Base-by-base conservation (phyloP, 2,888 invertebrate species). In the Syritta pipiens region DNA sequence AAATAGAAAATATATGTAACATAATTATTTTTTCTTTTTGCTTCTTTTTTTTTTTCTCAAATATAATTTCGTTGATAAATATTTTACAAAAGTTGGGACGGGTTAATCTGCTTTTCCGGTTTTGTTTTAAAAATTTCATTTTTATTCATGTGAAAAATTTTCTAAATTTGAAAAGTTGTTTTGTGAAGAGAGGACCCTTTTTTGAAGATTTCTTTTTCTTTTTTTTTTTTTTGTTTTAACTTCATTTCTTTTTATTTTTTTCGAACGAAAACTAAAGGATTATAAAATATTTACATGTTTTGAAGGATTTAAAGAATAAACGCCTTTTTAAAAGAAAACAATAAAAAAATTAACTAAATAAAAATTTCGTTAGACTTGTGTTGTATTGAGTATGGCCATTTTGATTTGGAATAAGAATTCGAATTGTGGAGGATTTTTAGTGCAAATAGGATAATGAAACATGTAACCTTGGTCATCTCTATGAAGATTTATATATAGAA, bases 21-120 rank as follows among this genome's bases (percentile, higher is more conserved):
- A 42, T 68, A 32, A 74, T 55, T 75, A 63, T 32, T 46, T 55
- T 67, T 81, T 19, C 28, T 17, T 63, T 79, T 60, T 53, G 24
- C 20, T 44, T 57, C 30, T 44, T n/a, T 65, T 22, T 69, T 49
- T n/a, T 71, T 81, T 77, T 84, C 76, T n/a, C n/a, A n/a, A 60
- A 69, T 82, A 65, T 82, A 83, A 68, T 77, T 83, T 49, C 75
- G 77, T 82, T 81, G 55, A 71, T 69, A 81, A 72, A 82, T 82
- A 81, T 71, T 77, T 82, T 83, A 84, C 84, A 84, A 85, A 85
- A 85, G 88, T 88, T 88, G 88, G 88, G 88, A 88, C 86, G 88
- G 88, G 88, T 88, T 87, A 87, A 88, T 84, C 87, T 87, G 88
- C 87, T 88, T 87, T 86, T 86, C 87, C 87, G 88, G 86, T 87